Evolutionary conservation across 2,888 invertebrate genomes (phyloP).

Genomic region (Gerosis bhagava): DNA sequence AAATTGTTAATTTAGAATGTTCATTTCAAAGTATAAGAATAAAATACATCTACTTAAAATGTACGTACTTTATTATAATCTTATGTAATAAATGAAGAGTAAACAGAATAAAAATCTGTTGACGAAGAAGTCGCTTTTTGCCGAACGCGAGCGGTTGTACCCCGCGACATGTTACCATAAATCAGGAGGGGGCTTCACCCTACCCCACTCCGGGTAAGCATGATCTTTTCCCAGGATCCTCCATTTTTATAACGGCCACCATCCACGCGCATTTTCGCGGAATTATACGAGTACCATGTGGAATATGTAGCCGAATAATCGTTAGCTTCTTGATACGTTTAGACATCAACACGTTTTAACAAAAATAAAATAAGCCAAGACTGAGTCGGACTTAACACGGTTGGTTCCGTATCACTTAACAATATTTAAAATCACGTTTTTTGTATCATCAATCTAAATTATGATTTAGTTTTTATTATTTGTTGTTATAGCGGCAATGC

Average conservation of each 20-base stretch:
- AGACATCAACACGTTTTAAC: constrained; percentile 1
- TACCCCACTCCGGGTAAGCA: constrained; percentile 56
- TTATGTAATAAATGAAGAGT: no score
- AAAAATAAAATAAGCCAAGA: no score
- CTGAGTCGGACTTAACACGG: no score
- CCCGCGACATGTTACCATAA: constrained; percentile 79
- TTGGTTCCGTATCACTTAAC: no score
- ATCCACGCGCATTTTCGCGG: constrained; percentile 55
- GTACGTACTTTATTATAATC: no score
- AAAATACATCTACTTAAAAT: no score
- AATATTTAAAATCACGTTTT: no score
- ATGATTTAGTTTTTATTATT: no score
- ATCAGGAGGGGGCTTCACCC: constrained; percentile 72
- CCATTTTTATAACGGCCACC: constrained; percentile 78
- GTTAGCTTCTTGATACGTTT: constrained; percentile 28
- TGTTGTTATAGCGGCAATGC: no score
- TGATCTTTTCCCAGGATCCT: constrained; percentile 79
- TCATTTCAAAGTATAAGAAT: no score
- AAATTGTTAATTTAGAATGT: no score
- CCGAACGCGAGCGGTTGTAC: constrained; percentile 58
- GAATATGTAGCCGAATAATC: constrained; percentile 30
- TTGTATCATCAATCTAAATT: no score
- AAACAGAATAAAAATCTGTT: constrained; percentile 74
- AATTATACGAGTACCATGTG: constrained; percentile 44
- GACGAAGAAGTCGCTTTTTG: constrained; percentile 75